A percentile compares a stretch with the other conserved stretches of the same genome.
Evolutionary conservation across 2,888 invertebrate genomes (phyloP).

Genomic region (Keiferia lycopersicella): DNA sequence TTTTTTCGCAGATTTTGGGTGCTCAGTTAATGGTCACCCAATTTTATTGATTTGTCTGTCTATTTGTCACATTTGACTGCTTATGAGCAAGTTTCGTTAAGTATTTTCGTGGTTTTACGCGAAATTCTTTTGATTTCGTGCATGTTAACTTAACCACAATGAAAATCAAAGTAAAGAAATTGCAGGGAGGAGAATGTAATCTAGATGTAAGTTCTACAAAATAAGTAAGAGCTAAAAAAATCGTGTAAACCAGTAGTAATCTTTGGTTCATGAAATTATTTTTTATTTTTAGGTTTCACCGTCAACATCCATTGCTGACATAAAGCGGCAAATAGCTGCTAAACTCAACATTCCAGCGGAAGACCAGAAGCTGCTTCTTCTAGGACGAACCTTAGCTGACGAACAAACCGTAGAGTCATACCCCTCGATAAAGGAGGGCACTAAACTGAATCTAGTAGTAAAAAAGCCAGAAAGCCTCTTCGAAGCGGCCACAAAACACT

Average conservation of each 20-base stretch:
- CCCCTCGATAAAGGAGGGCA: conserved; percentile 87
- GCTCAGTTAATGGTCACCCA: neutral
- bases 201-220: conserved; percentile 78
- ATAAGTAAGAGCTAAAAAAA: neutral
- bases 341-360: conserved; percentile 84
- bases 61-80: no score
- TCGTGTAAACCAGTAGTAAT: neutral
- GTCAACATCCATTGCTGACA: conserved; percentile 82
- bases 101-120: neutral
- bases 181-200: conserved; percentile 86
- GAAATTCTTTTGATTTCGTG: conserved; percentile 7
- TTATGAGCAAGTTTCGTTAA: no score
- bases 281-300: conserved; percentile 70
- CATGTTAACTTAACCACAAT: conserved; percentile 59
- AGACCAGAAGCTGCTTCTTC: conserved; percentile 86
- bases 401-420: conserved; percentile 86
- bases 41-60: no score
- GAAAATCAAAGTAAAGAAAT: conserved; percentile 87
- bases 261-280: conserved; percentile 5
- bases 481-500: conserved; percentile 80
- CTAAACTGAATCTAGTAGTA: conserved; percentile 86
- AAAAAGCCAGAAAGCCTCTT: conserved; percentile 85
- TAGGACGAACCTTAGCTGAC: conserved; percentile 87
- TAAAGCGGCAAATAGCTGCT: conserved; percentile 85
- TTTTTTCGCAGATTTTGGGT: no score